A percentile compares a stretch with the other conserved stretches of the same genome.
Evolutionary conservation across 2,113 vertebrate genomes (phyloP).

Genomic region (Budorcas taxicolor): DNA sequence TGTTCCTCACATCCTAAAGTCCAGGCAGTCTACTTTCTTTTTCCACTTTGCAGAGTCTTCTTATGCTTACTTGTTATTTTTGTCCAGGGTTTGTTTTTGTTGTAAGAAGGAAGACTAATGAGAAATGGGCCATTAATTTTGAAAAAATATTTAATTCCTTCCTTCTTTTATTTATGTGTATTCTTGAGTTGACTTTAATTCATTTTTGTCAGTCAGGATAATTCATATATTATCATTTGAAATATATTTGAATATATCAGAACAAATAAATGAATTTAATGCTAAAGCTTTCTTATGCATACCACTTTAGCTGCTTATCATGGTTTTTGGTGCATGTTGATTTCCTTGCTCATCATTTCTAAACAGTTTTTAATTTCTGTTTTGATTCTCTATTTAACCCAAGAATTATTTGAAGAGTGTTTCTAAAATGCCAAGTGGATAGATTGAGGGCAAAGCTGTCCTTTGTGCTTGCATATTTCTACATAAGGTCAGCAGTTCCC

Average conservation of each 20-base stretch:
- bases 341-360: slow-evolving; percentile 20
- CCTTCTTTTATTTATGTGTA: not conserved
- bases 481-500: not conserved
- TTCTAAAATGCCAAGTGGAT: slow-evolving; percentile 4
- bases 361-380: slow-evolving; percentile 33
- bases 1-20: not conserved
- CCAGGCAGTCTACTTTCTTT: not conserved
- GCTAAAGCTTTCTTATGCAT: not conserved
- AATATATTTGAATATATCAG: slow-evolving; percentile 1
- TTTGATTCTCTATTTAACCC: slow-evolving; percentile 30
- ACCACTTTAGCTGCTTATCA: not conserved
- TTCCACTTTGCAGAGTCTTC: not conserved
- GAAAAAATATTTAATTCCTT: not conserved
- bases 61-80: slow-evolving; percentile 17
- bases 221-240: not conserved
- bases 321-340: not conserved
- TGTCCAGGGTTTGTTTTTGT: not conserved
- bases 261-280: not conserved
- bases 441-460: not conserved
- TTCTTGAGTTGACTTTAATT: slow-evolving; percentile 25
- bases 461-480: not conserved
- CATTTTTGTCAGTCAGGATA: not conserved
- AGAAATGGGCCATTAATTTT: not conserved
- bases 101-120: not conserved
- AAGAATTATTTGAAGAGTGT: slow-evolving; percentile 15